Evolutionary conservation across 2,888 invertebrate species (phyloP), one percentile per base, ranked within the genome.

Genomic region (Pachydiplax longipennis): DNA sequence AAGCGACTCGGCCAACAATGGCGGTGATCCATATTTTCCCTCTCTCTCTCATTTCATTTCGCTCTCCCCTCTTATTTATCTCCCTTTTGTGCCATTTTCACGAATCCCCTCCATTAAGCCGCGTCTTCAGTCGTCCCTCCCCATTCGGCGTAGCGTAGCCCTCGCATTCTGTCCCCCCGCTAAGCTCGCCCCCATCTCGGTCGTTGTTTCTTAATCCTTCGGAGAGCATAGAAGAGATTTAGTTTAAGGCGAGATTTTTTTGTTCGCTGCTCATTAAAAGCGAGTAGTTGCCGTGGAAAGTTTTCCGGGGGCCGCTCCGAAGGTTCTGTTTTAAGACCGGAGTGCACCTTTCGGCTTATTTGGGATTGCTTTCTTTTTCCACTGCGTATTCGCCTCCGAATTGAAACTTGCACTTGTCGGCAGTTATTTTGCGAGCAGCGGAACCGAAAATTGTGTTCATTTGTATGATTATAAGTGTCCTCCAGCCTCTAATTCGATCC

Each of bases 1-100:
- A 65, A 87, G n/a, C 65, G 87, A 87, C 87, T 87, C 37, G n/a
- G 31, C 87, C 58, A 87, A 87, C 87, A 87, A 87, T 65, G 61
- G 87, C 22, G n/a, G n/a, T 87, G 87, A 37, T 87, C 22, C 61
- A 58, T 35, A 37, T 61, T 61, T 35, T n/a, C 22, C 31, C 53
- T 58, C 58, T 83, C 31, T 31, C 35, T 31, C 83, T 87, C 87
- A 87, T 87, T 87, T 87, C 58, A 58, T 87, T 87, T 53, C 53
- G 31, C 15, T 58, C 31, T 58, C 22, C 58, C 48, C 87, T 61
- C 87, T 35, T 25, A 87, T 87, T 87, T 87, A 87, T 87, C 58
- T 87, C 61, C 61, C 87, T 40, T 87, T 87, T 65, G 61, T 40
- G 61, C 87, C 87, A 58, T 61, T 35, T 61, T 83, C 61, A 12